Base-by-base conservation (phyloP, 2,797 vertebrate species). In the Eleutherodactylus coqui region DNA sequence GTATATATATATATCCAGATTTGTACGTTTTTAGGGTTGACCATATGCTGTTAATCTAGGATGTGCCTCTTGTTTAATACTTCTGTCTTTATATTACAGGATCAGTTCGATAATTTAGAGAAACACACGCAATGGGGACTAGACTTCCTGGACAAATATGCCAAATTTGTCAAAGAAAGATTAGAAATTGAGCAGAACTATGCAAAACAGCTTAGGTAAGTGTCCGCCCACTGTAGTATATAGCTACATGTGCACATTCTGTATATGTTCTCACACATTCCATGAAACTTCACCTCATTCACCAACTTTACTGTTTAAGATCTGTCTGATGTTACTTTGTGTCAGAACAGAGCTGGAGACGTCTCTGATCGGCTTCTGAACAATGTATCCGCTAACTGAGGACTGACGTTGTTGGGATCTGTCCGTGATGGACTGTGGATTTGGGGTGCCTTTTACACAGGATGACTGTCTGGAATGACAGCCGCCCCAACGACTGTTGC, bases 121-220 rank as follows among this genome's bases (percentile, higher is more conserved):
- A 99, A 97, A 92, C 98, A 99, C 92, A 98, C 97, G 0, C 98
- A 99, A 88, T 99, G 98, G 98, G 98, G 98, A 80, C 98, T 99
- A 88, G 98, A 99, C 94, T 99, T 99, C 93, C 91, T 99, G 90
- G 98, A 99, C 92, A 97, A 96, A 92, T 99, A 99, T 0, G 95
- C 96, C 90, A 99, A 99, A 92, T 99, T 99, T 92, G 98, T 99
- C 72, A 99, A 98, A 94, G 98, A 99, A 91, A 94, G 98, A 89
- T 96, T 98, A 95, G 98, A 99, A 90, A 97, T 99, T 67, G 98
- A 99, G 91, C 97, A 99, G 90, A 96, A 95, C 93, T 99, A 99
- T 91, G 98, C 98, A 88, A 99, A 99, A 92, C 98, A 99, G 89
- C 93, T 99, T 91, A 95, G 98, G 97, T 99, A 95, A 95, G 93